phyloP scores from a whole-genome alignment of 1,140 invertebrate species.

The Atopsyche davidsoni region DNA sequence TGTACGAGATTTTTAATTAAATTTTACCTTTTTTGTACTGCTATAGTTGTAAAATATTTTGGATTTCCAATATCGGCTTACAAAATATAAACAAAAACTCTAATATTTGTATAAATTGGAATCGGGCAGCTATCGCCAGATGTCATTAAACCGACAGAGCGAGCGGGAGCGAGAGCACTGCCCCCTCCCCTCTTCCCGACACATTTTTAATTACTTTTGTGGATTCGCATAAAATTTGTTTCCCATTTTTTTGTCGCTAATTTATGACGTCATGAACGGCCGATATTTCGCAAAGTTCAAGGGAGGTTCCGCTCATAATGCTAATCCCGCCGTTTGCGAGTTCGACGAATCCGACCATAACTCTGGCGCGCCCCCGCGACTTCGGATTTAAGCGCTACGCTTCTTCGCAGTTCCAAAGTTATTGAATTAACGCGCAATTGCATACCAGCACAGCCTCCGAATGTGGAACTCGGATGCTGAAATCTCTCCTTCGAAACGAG shows the following conservation, averaged over 20 bases:
- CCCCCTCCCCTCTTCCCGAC: constrained; percentile 6
- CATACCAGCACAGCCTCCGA: too few species aligned
- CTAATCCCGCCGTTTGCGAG: too few species aligned
- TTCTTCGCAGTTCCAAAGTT: too few species aligned
- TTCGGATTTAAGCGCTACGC: too few species aligned
- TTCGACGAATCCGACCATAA: too few species aligned
- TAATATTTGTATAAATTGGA: constrained; percentile 14
- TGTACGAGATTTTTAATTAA: too few species aligned
- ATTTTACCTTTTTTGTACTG: too few species aligned
- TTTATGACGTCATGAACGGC: constrained; percentile 7
- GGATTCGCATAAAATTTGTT: constrained; percentile 20
- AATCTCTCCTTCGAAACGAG: background rate
- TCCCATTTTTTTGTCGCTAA: constrained; percentile 9
- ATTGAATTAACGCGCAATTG: too few species aligned
- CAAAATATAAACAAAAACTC: background rate
- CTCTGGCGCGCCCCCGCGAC: too few species aligned
- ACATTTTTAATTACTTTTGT: constrained; percentile 24
- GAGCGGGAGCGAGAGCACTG: background rate
- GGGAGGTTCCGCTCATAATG: background rate
- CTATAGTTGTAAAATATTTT: too few species aligned
- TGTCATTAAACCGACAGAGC: constrained; percentile 3
- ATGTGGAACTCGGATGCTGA: too few species aligned
- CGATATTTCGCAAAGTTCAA: background rate
- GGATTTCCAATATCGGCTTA: too few species aligned
- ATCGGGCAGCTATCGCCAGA: constrained; percentile 7